Evolutionary conservation across 2,113 vertebrate genomes (phyloP).

Genomic region (Clarias macrocephalus): DNA sequence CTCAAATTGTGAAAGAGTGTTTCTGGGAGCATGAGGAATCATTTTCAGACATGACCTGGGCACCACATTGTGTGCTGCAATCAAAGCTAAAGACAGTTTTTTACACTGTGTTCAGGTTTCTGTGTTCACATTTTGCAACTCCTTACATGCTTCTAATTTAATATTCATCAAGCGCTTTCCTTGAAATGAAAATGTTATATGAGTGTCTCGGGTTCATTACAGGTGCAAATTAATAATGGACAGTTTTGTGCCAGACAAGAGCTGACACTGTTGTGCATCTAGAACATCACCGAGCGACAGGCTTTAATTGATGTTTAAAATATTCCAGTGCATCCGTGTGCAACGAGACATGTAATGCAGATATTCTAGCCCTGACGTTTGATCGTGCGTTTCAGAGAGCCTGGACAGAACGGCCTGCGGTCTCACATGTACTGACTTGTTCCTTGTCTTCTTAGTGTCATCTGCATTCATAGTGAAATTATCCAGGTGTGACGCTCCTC

Average conservation of each 20-base stretch:
- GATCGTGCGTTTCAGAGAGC: not conserved
- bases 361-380: not conserved
- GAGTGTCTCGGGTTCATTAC: not conserved
- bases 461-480: not conserved
- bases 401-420: not conserved
- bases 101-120: too few species aligned
- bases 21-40: too few species aligned
- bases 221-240: not conserved
- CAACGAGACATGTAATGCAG: not conserved
- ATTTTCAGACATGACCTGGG: too few species aligned
- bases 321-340: not conserved
- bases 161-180: not conserved
- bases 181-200: not conserved
- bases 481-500: not conserved
- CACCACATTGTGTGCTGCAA: too few species aligned
- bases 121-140: not conserved
- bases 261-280: not conserved
- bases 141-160: not conserved
- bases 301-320: not conserved
- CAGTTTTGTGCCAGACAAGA: not conserved
- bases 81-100: too few species aligned
- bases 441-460: not conserved
- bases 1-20: too few species aligned
- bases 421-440: not conserved
- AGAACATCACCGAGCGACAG: not conserved